Evolutionary conservation across 2,888 invertebrate genomes (phyloP).

Genomic region (Volucella zonaria): DNA sequence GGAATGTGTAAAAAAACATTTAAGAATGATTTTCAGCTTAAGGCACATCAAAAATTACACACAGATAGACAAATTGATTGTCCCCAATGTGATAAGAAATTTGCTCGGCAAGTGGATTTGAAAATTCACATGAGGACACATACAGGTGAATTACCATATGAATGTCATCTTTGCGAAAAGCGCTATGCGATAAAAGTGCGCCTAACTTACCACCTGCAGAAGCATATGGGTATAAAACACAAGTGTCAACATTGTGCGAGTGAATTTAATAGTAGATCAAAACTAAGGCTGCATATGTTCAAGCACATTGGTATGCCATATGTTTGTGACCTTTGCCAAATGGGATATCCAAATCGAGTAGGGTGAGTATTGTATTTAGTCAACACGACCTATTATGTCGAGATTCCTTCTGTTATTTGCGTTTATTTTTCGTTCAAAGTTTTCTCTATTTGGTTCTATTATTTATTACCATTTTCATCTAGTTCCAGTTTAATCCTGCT

Average conservation of each 20-base stretch:
- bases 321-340: constrained; percentile 53
- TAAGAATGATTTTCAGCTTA: constrained; percentile 74
- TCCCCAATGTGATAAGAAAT: constrained; percentile 75
- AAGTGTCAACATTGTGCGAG: constrained; percentile 73
- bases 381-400: too few species aligned
- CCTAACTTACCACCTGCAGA: constrained; percentile 76
- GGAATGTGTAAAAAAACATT: constrained; percentile 76
- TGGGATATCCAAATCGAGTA: constrained; percentile 48
- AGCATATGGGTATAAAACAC: constrained; percentile 75
- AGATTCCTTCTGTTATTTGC: too few species aligned
- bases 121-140: constrained; percentile 76
- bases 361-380: constrained; percentile 37
- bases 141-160: constrained; percentile 76
- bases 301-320: constrained; percentile 77
- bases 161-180: constrained; percentile 75
- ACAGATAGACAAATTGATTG: constrained; percentile 74
- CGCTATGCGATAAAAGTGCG: constrained; percentile 76
- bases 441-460: too few species aligned
- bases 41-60: constrained; percentile 75
- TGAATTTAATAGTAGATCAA: constrained; percentile 75
- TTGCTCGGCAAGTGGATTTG: constrained; percentile 75
- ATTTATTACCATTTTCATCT: too few species aligned
- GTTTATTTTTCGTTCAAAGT: too few species aligned
- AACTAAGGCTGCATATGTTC: constrained; percentile 75
- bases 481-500: too few species aligned